A percentile compares a stretch with the other conserved stretches of the same genome.
These are phyloP conservation scores for Azemiops feae DNA, from an alignment of 2,113 vertebrate genomes.

Conservation along the genomic window DNA sequence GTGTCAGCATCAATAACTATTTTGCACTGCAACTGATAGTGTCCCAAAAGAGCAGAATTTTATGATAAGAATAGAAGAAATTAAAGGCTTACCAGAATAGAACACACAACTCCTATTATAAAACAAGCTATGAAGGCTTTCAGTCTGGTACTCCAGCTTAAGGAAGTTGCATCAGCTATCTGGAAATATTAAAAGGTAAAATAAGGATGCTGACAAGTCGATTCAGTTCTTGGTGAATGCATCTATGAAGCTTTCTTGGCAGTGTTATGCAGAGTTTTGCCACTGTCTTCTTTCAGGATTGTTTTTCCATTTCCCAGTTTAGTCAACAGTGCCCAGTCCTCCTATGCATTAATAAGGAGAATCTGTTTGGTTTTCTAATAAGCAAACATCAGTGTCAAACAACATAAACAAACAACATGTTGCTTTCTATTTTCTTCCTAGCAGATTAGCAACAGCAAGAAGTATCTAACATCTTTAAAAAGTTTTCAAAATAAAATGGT, in stretches of 20 bases:
- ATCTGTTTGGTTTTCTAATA: not conserved
- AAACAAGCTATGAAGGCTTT: conserved; percentile 76
- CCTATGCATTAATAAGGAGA: not conserved
- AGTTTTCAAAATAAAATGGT: not conserved
- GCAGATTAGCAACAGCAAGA: fast-evolving
- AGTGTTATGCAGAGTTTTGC: not conserved
- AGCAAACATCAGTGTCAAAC: fast-evolving
- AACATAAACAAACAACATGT: too few species aligned
- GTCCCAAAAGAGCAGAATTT: not conserved
- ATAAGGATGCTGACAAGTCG: not conserved
- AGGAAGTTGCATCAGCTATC: conserved; percentile 61
- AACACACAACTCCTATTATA: conserved; percentile 68
- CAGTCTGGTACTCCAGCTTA: conserved; percentile 72
- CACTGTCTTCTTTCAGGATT: not conserved
- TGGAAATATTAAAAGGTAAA: conserved; percentile 31
- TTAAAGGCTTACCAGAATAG: conserved; percentile 68
- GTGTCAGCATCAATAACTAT: not conserved
- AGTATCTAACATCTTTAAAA: not conserved
- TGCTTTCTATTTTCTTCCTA: not conserved
- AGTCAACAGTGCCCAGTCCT: not conserved
- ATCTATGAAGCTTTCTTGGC: not conserved
- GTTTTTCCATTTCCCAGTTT: not conserved
- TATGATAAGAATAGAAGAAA: not conserved
- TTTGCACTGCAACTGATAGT: not conserved
- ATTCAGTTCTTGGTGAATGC: not conserved